These are phyloP conservation scores for Helicoverpa zea DNA, from an alignment of 1,140 invertebrate genomes.

Conservation along the genomic window DNA sequence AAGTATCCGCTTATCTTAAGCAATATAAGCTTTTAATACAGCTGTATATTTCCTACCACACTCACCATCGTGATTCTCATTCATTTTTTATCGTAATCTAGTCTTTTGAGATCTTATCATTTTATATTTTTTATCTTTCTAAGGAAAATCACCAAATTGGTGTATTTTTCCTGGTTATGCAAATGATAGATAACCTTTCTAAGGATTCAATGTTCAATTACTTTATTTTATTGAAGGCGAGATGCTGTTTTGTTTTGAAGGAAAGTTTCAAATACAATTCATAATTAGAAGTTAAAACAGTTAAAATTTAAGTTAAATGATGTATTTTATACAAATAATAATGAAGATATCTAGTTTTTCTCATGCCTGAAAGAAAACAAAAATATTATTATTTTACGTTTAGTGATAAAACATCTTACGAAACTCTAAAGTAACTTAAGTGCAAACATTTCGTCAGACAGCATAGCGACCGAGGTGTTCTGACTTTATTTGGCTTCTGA, in stretches of 20 bases:
- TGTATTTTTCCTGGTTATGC: neutral
- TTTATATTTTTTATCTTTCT: conserved; percentile 10
- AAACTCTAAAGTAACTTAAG: neutral
- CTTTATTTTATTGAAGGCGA: neutral
- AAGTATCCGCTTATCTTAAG: conserved; percentile 13
- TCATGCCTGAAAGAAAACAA: neutral
- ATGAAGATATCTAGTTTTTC: neutral
- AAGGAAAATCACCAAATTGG: conserved; percentile 14
- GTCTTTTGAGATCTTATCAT: neutral
- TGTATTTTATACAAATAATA: too few species aligned
- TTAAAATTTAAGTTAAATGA: too few species aligned
- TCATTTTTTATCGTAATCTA: neutral
- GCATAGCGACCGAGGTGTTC: neutral
- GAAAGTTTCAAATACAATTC: neutral
- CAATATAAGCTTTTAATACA: neutral
- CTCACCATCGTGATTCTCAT: conserved; percentile 15
- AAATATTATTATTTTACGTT: neutral
- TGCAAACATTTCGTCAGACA: neutral
- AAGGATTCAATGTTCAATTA: neutral
- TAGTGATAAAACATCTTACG: neutral
- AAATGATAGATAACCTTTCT: neutral
- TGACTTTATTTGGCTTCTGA: conserved; percentile 3
- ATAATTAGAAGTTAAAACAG: too few species aligned
- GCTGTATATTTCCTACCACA: conserved; percentile 8
- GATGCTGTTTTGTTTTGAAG: neutral